A percentile compares a stretch with the other conserved stretches of the same genome.
These are phyloP conservation scores for Alexandromys fortis DNA, from an alignment of 2,113 vertebrate genomes.

Conservation along the genomic window DNA sequence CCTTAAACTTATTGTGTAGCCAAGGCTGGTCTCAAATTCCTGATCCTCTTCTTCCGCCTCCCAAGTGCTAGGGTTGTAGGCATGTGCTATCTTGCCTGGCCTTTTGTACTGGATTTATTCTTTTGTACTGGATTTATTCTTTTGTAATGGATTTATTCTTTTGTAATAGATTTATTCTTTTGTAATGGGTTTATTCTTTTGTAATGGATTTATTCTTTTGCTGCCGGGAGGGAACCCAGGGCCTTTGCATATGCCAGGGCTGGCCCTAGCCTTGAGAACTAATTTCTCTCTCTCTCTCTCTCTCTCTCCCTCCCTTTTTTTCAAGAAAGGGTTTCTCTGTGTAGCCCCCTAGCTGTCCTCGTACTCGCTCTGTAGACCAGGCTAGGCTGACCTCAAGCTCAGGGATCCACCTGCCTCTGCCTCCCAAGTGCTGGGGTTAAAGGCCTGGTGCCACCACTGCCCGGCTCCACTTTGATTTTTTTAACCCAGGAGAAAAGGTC, in stretches of 20 bases:
- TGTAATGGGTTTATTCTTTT: background rate
- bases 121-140: background rate
- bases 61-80: background rate
- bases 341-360: too few species aligned
- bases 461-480: background rate
- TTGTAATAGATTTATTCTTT: background rate
- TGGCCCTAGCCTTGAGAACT: too few species aligned
- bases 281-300: background rate
- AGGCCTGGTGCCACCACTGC: background rate
- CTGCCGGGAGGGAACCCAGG: background rate
- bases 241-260: background rate
- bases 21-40: too few species aligned
- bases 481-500: background rate
- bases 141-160: background rate
- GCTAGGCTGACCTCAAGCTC: too few species aligned
- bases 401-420: too few species aligned
- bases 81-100: background rate
- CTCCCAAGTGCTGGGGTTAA: too few species aligned
- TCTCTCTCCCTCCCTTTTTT: too few species aligned
- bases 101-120: background rate
- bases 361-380: too few species aligned
- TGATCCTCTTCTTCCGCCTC: too few species aligned
- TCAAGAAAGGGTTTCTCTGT: too few species aligned
- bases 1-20: background rate
- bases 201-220: too few species aligned